Percentiles rank a stretch among this genome's conserved stretches.
phyloP scores from a whole-genome alignment of 1,140 invertebrate species.

The Frieseomelitta varia region DNA sequence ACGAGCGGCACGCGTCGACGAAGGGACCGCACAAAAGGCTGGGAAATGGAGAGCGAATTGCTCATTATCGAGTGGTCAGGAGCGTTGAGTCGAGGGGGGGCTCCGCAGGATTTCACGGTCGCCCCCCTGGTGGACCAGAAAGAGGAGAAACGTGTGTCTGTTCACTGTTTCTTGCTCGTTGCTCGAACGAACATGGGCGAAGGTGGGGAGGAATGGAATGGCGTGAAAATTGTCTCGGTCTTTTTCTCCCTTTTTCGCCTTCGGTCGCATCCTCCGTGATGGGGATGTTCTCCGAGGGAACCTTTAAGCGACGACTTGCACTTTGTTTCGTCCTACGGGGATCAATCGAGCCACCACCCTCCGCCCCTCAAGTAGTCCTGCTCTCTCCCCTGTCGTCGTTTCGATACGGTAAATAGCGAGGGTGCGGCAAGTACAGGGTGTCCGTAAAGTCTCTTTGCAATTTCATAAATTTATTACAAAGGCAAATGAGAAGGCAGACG shows the following conservation, averaged over 20 bases:
- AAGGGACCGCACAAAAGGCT: conserved; percentile 72
- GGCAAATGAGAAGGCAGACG: too few relatives aligned
- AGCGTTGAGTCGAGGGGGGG: conserved; percentile 45
- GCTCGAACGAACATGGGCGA: neutral
- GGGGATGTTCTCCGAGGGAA: conserved; percentile 16
- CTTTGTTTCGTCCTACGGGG: conserved; percentile 35
- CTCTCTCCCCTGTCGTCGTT: conserved; percentile 17
- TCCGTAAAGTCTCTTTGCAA: too few relatives aligned
- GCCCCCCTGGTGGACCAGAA: conserved; percentile 30
- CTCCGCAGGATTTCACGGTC: conserved; percentile 59
- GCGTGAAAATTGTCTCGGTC: conserved; percentile 63
- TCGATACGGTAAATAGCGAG: conserved; percentile 50
- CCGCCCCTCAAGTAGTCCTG: neutral
- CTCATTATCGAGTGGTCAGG: conserved; percentile 74
- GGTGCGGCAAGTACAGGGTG: conserved; percentile 13
- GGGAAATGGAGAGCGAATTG: conserved; percentile 76
- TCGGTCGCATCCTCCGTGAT: conserved; percentile 23
- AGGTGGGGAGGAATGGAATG: conserved; percentile 49
- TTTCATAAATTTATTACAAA: too few relatives aligned
- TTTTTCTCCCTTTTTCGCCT: conserved; percentile 3
- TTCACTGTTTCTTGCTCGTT: neutral
- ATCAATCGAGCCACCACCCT: conserved; percentile 42
- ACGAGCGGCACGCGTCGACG: conserved; percentile 66
- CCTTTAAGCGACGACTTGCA: conserved; percentile 12
- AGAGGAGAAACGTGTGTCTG: neutral